Conservation (phyloP, 2,888 invertebrate genomes). For the Rotaria socialis region DNA sequence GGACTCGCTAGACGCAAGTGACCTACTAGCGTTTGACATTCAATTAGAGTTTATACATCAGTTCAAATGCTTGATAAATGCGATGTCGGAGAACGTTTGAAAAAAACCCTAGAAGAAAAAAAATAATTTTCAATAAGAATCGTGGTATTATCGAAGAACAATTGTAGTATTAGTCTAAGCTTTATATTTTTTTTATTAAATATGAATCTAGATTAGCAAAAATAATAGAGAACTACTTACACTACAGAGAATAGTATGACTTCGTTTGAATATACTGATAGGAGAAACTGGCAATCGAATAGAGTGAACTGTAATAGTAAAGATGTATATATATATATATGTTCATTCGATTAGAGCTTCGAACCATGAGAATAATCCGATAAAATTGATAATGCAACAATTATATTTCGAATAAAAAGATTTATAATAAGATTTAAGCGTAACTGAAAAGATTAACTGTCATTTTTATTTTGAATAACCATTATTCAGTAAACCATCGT, state of each 20-base stretch:
- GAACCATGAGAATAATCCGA: neutral
- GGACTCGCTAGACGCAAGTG: neutral
- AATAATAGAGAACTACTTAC: neutral
- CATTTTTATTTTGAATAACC: neutral
- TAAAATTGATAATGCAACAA: neutral
- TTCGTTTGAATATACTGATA: neutral
- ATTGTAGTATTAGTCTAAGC: no score
- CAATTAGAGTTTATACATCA: neutral
- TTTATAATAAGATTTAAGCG: neutral
- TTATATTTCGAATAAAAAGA: neutral
- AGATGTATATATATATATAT: neutral
- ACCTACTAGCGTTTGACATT: neutral
- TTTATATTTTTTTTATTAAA: no score
- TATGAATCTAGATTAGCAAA: no score
- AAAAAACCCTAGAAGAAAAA: neutral
- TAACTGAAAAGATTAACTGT: neutral
- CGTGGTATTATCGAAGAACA: no score
- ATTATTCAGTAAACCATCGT: conserved; percentile 1
- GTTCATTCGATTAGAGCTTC: neutral
- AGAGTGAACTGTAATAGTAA: neutral
- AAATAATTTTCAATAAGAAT: neutral
- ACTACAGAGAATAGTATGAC: neutral
- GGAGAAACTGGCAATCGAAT: neutral
- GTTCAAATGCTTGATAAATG: no score
- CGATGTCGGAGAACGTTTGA: no score